Base-by-base conservation (phyloP, 2,113 vertebrate genomes). In the Lepus americanus region DNA sequence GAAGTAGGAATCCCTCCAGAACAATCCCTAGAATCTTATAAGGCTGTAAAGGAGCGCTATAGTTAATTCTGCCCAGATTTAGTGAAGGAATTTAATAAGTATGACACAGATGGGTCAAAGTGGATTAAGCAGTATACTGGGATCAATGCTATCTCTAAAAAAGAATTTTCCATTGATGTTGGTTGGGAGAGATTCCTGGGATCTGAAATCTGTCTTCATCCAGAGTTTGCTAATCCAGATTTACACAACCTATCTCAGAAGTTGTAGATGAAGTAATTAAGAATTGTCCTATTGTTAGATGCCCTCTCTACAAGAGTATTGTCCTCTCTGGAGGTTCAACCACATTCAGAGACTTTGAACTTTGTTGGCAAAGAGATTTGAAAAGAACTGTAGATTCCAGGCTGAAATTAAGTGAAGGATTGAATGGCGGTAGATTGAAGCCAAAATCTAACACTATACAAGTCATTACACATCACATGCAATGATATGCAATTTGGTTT, bases 191-290 rank as follows among this genome's bases (percentile, higher is more conserved):
- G 44, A 44, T 44, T 44, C 44, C 44, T 44, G 44, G 44, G 44
- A 44, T 44, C 44, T 44, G 44, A 44, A 44, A 44, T 44, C 44
- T 44, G 44, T 44, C 44, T 44, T 44, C 44, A 44, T 44, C 44
- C 44, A 7, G 44, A 44, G 44, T 44, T 44, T 44, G 44, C 44
- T 44, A 44, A 44, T 44, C 6, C 44, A 44, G 44, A 44, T 44
- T 99, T 80, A 99, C 99, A 0, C 99, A 99, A 97, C 99, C 99
- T 59, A 99, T 99, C 98, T 99, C 99, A 88, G 99, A 99, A 98
- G 99, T 99, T 89, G 99, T 99, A 97, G 99, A 99, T 91, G 99
- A 99, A 98, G 99, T 99, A 96, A 99, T 99, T 96, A 99, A 99
- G 98, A 99, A 99, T 98, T 99, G 99, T 96, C 99, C 99, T 61